These are phyloP conservation scores for Ficedula albicollis DNA, from an alignment of 2,797 vertebrate genomes.

Conservation along the genomic window DNA sequence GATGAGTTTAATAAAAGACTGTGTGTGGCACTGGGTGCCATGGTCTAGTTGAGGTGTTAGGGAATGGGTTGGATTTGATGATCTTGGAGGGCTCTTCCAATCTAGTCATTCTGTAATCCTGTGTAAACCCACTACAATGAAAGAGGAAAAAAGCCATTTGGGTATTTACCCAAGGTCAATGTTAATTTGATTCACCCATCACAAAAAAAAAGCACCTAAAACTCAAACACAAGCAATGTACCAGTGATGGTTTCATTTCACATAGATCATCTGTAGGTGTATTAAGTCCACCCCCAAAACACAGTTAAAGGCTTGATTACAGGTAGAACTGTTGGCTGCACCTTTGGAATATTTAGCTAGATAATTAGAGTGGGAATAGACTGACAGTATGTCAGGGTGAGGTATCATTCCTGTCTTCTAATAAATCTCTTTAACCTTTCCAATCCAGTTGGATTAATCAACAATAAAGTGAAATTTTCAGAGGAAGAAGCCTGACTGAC, in stretches of 20 bases:
- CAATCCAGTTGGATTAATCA: background rate
- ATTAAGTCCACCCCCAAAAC: background rate
- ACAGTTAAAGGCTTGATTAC: background rate
- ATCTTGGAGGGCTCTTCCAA: too few relatives aligned
- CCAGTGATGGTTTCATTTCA: background rate
- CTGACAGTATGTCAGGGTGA: background rate
- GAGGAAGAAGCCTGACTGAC: background rate
- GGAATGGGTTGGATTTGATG: too few relatives aligned
- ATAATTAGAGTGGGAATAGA: background rate
- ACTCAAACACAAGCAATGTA: background rate
- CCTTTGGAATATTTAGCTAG: background rate
- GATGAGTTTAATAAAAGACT: too few relatives aligned
- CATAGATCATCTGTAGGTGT: background rate
- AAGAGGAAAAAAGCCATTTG: background rate
- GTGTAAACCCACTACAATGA: fast-evolving
- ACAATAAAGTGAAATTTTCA: background rate
- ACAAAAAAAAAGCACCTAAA: background rate
- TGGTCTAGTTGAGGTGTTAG: too few relatives aligned
- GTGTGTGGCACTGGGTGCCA: too few relatives aligned
- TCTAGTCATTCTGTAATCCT: too few relatives aligned
- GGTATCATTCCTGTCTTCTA: background rate
- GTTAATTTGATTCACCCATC: background rate
- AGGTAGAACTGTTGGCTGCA: background rate
- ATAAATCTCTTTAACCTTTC: background rate
- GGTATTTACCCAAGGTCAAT: fast-evolving